phyloP scores from a whole-genome alignment of 2,888 invertebrate species.

The Halictus quadricinctus region DNA sequence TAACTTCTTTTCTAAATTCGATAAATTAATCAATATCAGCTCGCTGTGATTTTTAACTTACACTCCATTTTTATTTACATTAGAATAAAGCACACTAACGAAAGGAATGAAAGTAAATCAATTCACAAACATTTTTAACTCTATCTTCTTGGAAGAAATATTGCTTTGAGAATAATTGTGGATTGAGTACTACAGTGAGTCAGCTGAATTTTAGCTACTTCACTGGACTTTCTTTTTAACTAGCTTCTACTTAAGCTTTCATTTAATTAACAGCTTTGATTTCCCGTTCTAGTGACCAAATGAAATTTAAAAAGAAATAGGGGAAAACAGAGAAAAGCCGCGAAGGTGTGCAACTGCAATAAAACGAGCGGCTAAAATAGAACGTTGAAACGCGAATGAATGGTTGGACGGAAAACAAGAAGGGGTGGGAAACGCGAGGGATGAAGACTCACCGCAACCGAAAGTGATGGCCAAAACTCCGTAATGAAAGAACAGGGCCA shows the following conservation, averaged over 20 bases:
- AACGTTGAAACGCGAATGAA: neutral
- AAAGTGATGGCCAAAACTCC: conserved; percentile 65
- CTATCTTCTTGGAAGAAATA: neutral
- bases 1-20: neutral
- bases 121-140: neutral
- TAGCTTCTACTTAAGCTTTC: too few relatives aligned
- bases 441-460: conserved; percentile 60
- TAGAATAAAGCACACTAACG: neutral
- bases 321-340: neutral
- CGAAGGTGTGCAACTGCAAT: neutral
- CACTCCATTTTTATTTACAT: neutral
- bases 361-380: neutral
- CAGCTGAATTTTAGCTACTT: too few relatives aligned
- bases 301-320: neutral
- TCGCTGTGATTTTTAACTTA: neutral
- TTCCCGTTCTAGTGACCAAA: neutral
- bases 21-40: neutral
- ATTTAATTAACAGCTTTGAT: too few relatives aligned
- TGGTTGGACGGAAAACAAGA: neutral
- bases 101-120: neutral
- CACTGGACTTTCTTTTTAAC: too few relatives aligned
- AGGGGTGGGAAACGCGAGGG: too few relatives aligned
- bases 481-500: conserved; percentile 62
- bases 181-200: neutral
- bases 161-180: neutral